Conservation (phyloP, 2,888 invertebrate species). For the Mesopsocus fuscifrons region DNA sequence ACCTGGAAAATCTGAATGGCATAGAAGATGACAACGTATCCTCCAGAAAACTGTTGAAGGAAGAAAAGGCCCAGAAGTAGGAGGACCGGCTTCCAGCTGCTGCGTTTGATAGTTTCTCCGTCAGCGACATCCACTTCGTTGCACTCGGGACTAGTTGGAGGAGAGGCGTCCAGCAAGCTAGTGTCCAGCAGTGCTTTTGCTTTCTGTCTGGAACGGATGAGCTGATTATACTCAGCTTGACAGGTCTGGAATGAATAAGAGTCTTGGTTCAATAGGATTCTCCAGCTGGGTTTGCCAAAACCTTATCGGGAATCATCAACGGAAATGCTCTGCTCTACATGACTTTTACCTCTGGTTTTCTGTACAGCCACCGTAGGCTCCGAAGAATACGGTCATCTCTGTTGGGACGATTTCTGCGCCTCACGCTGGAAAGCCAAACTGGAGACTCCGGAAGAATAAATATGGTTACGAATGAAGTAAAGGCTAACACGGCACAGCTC, state of each 20-base stretch:
- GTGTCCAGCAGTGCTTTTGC: not conserved
- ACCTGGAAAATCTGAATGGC: slow-evolving; percentile 31
- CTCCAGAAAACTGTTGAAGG: slow-evolving; percentile 35
- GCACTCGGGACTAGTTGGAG: no score
- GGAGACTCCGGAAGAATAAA: slow-evolving; percentile 35
- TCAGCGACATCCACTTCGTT: no score
- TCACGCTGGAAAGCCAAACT: slow-evolving; percentile 31
- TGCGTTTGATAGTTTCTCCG: slow-evolving; percentile 8
- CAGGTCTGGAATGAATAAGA: no score
- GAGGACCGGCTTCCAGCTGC: slow-evolving; percentile 24
- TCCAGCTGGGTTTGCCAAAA: no score
- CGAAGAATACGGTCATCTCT: slow-evolving; percentile 14
- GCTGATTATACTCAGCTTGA: no score
- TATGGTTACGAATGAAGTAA: slow-evolving; percentile 21
- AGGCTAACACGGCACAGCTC: slow-evolving; percentile 25
- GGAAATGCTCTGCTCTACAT: no score
- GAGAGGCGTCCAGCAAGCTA: slow-evolving; percentile 14
- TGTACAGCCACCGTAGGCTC: slow-evolving; percentile 30
- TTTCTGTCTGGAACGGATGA: slow-evolving; percentile 14
- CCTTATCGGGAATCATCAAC: no score
- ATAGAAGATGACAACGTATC: slow-evolving; percentile 37
- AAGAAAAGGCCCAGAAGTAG: slow-evolving; percentile 29
- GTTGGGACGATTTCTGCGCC: slow-evolving; percentile 21
- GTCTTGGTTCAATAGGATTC: no score
- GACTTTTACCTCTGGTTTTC: slow-evolving; percentile 24